Base-by-base conservation (phyloP, 2,888 invertebrate genomes). In the Drosophila formosana region DNA sequence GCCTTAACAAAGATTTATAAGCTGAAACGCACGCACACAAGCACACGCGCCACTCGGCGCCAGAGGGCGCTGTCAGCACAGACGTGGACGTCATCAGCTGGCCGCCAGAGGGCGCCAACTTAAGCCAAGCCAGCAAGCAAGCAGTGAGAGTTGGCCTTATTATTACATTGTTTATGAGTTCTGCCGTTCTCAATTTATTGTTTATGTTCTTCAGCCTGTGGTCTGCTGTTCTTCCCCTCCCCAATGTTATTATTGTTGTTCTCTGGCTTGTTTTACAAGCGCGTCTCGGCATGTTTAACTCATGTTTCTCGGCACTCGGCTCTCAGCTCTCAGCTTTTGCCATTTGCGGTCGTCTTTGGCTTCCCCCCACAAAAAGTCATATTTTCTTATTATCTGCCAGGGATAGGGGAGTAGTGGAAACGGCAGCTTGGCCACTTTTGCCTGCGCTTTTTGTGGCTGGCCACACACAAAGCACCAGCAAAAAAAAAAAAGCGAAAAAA, bases 91-190 rank as follows among this genome's bases (percentile, higher is more conserved):
- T 50, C 37, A 11, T 49, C 34, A 7, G 43, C 11, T 34, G 51
- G 51, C 32, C 77, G 72, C 66, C 56, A 77, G 73, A 50, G 69
- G 62, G 75, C 66, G 77, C 76, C 57, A 78, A 70, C 76, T 78
- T 78, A 78, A 77, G 74, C 18, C 18, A 52, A 67, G 66, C 71
- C 46, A 13, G 52, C 53, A 61, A 61, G 57, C 13, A 18, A 18
- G 37, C 70, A 51, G 43, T 26, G 13, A 45, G 37, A 72, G 71
- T 78, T 82, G 81, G 81, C 87, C 87, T 86, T 80, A 83, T 82
- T 74, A 83, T 83, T 83, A 87, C 85, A 83, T 83, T 83, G 83
- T 83, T 83, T 83, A 83, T 87, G 83, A 84, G 88, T 75, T 70
- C 72, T 66, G 66, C 63, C 52, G 66, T 73, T 64, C 81, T 71